phyloP scores from a whole-genome alignment of 2,888 invertebrate species.

The Trichopria drosophilae region DNA sequence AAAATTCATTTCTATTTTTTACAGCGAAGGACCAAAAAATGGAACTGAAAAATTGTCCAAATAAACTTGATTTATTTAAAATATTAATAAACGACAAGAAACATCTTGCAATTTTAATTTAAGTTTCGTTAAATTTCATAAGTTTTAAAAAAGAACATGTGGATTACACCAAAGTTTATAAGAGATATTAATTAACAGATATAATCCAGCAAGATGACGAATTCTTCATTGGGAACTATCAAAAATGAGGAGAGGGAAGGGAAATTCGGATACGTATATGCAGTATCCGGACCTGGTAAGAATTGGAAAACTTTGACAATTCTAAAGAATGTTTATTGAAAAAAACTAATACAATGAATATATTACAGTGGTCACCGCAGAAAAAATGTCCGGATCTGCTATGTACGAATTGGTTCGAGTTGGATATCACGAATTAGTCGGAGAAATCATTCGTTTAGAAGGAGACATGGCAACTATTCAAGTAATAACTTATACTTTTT shows the following conservation, averaged over 20 bases:
- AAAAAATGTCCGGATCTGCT: slow-evolving; percentile 98
- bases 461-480: slow-evolving; percentile 99
- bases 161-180: too few relatives aligned
- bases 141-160: too few relatives aligned
- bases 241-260: slow-evolving; percentile 85
- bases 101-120: too few relatives aligned
- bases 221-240: slow-evolving; percentile 70
- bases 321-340: slow-evolving; percentile 9
- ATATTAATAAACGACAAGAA: too few relatives aligned
- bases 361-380: slow-evolving; percentile 92
- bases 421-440: slow-evolving; percentile 96
- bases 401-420: slow-evolving; percentile 99
- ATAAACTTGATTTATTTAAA: too few relatives aligned
- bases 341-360: slow-evolving; percentile 17
- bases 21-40: too few relatives aligned
- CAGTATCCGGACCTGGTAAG: slow-evolving; percentile 97
- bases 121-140: too few relatives aligned
- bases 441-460: slow-evolving; percentile 99
- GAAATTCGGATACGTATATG: slow-evolving; percentile 91
- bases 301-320: slow-evolving; percentile 26
- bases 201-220: slow-evolving; percentile 63
- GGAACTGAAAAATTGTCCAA: too few relatives aligned
- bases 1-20: too few relatives aligned
- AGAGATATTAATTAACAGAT: too few relatives aligned
- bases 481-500: slow-evolving; percentile 65